Base-by-base conservation (phyloP, 2,888 invertebrate species). In the Rosalia funebris region DNA sequence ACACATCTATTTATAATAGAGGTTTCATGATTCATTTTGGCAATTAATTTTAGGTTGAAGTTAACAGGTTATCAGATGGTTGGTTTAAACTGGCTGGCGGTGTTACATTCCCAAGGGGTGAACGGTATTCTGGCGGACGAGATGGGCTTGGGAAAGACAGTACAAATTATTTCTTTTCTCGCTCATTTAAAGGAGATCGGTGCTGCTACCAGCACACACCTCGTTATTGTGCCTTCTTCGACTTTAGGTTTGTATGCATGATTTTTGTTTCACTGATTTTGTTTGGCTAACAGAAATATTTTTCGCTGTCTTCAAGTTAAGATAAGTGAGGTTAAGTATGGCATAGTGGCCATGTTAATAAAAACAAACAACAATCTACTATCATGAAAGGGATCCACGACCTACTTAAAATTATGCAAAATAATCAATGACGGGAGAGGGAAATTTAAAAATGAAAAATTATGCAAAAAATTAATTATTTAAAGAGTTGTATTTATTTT, bases 41-140 rank as follows among this genome's bases (percentile, higher is more conserved):
- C n/a, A n/a, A n/a, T n/a, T n/a, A n/a, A 5, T 15, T 15, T 15
- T 19, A 92, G 92, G 37, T 83, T 91, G 69, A 89, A 87, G 70
- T 83, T 97, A 70, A 92, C 95, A 0, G 89, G 91, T 16, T 96
- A 96, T 81, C 95, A 95, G 82, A 81, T 95, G 78, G 88, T 95
- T 15, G 95, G 97, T 0, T 83, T 98, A 0, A 97, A 97, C 80
- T 98, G 97, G 97, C 82, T 98, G 14, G 89, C 91, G 0, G 90
- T 97, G 0, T 88, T 98, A 81, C 92, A 96, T 80, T 88, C 89
- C 62, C 93, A 96, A 74, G 89, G 91, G 10, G 90, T 98, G 37
- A 97, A 97, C 75, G 96, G 96, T 0, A 97, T 98, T 73, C 83
- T 98, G 64, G 98, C 97, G 0, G 98, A 98, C 79, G 98, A 98